phyloP scores from a whole-genome alignment of 2,888 invertebrate species.

The Tolmerus cingulatus region DNA sequence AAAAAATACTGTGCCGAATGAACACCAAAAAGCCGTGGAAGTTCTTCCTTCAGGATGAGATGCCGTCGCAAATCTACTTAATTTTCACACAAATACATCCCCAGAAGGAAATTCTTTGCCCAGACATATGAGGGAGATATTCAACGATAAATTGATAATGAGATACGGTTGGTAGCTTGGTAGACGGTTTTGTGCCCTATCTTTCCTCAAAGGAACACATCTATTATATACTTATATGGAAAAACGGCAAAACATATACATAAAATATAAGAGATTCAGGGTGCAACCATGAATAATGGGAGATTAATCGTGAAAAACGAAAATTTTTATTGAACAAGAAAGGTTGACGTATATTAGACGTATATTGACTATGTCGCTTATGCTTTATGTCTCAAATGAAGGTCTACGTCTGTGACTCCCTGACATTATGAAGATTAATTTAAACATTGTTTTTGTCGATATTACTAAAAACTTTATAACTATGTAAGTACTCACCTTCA shows the following conservation, averaged over 20 bases:
- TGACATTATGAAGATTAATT: background rate
- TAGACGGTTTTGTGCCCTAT: slow-evolving; percentile 10
- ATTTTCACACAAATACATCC: background rate
- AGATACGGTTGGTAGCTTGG: background rate
- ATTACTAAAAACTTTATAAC: background rate
- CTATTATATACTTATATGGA: background rate
- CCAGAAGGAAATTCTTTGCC: background rate
- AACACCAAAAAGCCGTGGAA: background rate
- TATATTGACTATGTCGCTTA: background rate
- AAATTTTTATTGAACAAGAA: slow-evolving; percentile 30
- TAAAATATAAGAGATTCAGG: background rate
- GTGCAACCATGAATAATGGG: slow-evolving; percentile 18
- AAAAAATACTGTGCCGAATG: background rate
- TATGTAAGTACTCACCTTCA: slow-evolving; percentile 2
- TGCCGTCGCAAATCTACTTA: background rate
- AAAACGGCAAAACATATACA: background rate
- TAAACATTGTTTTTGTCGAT: background rate
- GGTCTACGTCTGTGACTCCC: background rate
- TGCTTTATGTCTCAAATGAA: background rate
- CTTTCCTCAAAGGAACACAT: background rate
- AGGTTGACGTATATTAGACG: background rate
- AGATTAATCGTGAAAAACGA: background rate
- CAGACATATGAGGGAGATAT: background rate
- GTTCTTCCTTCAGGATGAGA: background rate
- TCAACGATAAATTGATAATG: slow-evolving; percentile 27